Conservation (phyloP, 2,888 invertebrate species). For the Eristalinus sepulchralis region DNA sequence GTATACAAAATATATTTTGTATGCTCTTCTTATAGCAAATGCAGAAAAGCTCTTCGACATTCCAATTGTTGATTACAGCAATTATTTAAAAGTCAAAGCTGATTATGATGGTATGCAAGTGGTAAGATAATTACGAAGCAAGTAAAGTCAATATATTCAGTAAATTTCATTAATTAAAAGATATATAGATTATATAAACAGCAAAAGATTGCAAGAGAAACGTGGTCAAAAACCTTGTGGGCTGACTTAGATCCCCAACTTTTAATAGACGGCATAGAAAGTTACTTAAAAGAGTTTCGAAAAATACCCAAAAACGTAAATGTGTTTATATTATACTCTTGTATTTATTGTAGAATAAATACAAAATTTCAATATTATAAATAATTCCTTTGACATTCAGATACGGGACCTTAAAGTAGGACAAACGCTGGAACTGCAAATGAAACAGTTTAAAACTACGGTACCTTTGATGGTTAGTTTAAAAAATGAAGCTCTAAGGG, state of each 20-base stretch:
- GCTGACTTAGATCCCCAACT: constrained; percentile 91
- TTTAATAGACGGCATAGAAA: constrained; percentile 92
- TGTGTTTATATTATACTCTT: too few species aligned
- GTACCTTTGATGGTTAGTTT: constrained; percentile 94
- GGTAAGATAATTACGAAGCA: constrained; percentile 71
- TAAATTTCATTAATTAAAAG: constrained; percentile 60
- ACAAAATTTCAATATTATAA: too few species aligned
- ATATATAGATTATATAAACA: constrained; percentile 90
- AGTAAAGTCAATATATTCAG: neutral
- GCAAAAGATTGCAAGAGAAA: constrained; percentile 88
- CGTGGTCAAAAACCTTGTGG: constrained; percentile 95
- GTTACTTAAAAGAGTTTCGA: constrained; percentile 89
- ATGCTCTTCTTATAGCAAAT: constrained; percentile 81
- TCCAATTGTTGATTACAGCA: constrained; percentile 90
- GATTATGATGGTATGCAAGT: constrained; percentile 86
- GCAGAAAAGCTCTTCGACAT: constrained; percentile 95
- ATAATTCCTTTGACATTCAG: constrained; percentile 44
- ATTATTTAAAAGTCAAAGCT: constrained; percentile 84
- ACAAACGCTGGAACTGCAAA: constrained; percentile 87
- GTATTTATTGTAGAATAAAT: too few species aligned
- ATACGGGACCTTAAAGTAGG: constrained; percentile 84
- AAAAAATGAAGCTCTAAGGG: constrained; percentile 94
- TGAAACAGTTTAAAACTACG: constrained; percentile 93
- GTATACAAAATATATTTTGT: too few species aligned
- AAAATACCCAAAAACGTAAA: constrained; percentile 86